Conservation (phyloP, 2,888 invertebrate genomes). For the Drosophila ezoana region DNA sequence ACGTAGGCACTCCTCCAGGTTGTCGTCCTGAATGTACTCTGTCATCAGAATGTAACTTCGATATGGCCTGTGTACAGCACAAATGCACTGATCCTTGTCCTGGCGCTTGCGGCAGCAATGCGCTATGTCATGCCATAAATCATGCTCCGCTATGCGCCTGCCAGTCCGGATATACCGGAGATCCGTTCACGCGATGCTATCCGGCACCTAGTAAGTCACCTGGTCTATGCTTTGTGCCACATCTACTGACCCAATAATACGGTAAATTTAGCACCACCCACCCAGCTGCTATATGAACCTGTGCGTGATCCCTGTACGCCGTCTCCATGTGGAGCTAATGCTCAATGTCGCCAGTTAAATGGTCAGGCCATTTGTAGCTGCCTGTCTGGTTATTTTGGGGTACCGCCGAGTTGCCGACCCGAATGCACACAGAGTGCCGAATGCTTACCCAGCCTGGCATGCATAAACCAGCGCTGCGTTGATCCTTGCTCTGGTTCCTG, state of each 20-base stretch:
- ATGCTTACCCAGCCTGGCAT: constrained; percentile 90
- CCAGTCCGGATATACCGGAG: constrained; percentile 88
- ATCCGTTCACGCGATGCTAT: constrained; percentile 88
- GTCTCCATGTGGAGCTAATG: constrained; percentile 89
- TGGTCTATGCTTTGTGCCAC: constrained; percentile 60
- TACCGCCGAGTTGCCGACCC: constrained; percentile 90
- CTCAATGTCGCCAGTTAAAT: constrained; percentile 88
- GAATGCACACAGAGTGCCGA: constrained; percentile 91
- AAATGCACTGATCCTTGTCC: constrained; percentile 90
- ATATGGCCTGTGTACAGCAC: constrained; percentile 88
- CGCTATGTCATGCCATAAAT: constrained; percentile 89
- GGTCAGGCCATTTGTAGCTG: constrained; percentile 89
- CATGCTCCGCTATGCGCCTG: constrained; percentile 90
- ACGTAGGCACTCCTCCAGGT: constrained; percentile 90
- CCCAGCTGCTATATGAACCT: constrained; percentile 66
- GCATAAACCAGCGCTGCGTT: constrained; percentile 90
- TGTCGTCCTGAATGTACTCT: constrained; percentile 90
- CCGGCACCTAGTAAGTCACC: constrained; percentile 86
- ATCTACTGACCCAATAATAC: constrained; percentile 13
- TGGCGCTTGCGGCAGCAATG: constrained; percentile 89
- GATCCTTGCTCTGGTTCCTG: constrained; percentile 94
- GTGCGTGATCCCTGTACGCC: constrained; percentile 87
- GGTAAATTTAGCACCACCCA: constrained; percentile 72
- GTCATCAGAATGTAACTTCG: constrained; percentile 88
- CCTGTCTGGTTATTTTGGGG: constrained; percentile 88